phyloP scores from a whole-genome alignment of 2,888 invertebrate species.

The Cantharis rustica region DNA sequence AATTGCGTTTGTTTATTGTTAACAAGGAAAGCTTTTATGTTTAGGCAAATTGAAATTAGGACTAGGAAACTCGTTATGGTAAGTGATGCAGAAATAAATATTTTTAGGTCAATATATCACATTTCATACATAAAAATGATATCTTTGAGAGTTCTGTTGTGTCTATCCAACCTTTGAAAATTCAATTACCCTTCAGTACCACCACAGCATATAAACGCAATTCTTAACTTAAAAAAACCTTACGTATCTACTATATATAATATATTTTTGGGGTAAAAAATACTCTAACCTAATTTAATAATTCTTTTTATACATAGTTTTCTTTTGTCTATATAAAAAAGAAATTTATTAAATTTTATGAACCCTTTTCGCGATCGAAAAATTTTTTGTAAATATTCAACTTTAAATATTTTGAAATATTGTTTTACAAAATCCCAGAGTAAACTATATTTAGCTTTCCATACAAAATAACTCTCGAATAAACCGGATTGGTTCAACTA shows the following conservation, averaged over 20 bases:
- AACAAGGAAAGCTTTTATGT: neutral
- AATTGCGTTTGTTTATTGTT: no score
- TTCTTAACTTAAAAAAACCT: neutral
- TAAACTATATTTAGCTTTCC: neutral
- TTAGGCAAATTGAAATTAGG: neutral
- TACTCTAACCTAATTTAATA: neutral
- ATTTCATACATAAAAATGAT: neutral
- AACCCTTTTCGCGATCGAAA: neutral
- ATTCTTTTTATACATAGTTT: neutral
- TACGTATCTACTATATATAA: neutral
- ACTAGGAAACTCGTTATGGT: neutral
- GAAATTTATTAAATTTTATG: neutral
- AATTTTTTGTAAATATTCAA: neutral
- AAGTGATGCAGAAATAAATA: neutral
- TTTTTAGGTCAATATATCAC: neutral
- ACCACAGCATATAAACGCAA: neutral
- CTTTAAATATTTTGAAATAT: neutral
- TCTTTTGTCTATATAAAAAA: neutral
- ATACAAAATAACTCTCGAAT: neutral
- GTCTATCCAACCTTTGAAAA: neutral
- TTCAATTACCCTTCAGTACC: neutral
- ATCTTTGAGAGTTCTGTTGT: neutral
- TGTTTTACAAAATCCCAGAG: neutral
- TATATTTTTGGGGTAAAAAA: neutral
- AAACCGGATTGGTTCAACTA: no score